phyloP scores from a whole-genome alignment of 2,888 invertebrate species.

The Rutpela maculata region DNA sequence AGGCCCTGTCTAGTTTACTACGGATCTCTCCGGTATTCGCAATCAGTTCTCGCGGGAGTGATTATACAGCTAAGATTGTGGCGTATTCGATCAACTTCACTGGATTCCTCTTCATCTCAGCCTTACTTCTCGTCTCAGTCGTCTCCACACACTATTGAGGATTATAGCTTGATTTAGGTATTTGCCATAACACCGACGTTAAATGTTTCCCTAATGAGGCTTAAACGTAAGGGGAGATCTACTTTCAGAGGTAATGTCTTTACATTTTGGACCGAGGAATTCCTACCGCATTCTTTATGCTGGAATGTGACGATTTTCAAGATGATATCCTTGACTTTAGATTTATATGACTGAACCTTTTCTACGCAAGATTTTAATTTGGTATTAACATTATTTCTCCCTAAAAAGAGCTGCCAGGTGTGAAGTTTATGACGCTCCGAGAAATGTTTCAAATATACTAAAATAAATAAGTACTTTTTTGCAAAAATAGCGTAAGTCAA shows the following conservation, averaged over 20 bases:
- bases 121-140: slow-evolving; percentile 43
- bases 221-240: slow-evolving; percentile 1
- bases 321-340: slow-evolving; percentile 13
- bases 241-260: slow-evolving; percentile 17
- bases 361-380: no score
- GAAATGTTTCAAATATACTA: no score
- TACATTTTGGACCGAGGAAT: slow-evolving; percentile 14
- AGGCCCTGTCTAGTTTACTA: slow-evolving; percentile 57
- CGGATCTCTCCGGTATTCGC: slow-evolving; percentile 65
- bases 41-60: slow-evolving; percentile 68
- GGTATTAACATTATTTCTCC: no score
- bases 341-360: background rate
- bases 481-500: no score
- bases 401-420: no score
- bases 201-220: slow-evolving; percentile 36
- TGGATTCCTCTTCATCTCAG: slow-evolving; percentile 52
- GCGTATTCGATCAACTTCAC: slow-evolving; percentile 57
- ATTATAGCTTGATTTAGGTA: slow-evolving; percentile 58
- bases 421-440: no score
- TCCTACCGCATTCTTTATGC: slow-evolving; percentile 11
- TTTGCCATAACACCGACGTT: slow-evolving; percentile 32
- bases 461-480: no score
- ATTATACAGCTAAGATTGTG: slow-evolving; percentile 62
- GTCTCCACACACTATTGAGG: slow-evolving; percentile 53
- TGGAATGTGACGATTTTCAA: slow-evolving; percentile 11